A percentile compares a stretch with the other conserved stretches of the same genome.
These are phyloP conservation scores for Allacma fusca DNA, from an alignment of 2,888 invertebrate species.

Conservation along the genomic window DNA sequence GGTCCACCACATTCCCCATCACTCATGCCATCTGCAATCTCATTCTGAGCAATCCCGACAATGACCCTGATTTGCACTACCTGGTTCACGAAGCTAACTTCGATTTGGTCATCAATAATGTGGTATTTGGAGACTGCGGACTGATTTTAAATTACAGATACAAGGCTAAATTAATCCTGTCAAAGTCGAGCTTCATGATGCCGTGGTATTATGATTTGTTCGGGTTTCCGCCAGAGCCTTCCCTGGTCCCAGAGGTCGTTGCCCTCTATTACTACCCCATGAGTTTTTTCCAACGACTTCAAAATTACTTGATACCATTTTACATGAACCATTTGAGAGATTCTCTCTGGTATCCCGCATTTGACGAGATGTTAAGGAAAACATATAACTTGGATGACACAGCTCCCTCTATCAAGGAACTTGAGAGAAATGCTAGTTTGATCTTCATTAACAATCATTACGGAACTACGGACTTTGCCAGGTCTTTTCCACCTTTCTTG, in stretches of 20 bases:
- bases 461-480: conserved; percentile 14
- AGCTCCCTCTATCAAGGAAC: conserved; percentile 2
- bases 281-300: conserved; percentile 15
- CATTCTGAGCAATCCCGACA: neutral
- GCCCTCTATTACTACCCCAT: conserved; percentile 10
- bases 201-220: conserved; percentile 22
- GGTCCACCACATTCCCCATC: neutral
- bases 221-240: conserved; percentile 23
- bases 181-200: conserved; percentile 25
- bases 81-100: conserved; percentile 31
- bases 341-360: neutral
- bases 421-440: conserved; percentile 32
- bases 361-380: neutral
- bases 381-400: neutral
- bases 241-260: conserved; percentile 26
- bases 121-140: conserved; percentile 34
- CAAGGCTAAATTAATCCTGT: conserved; percentile 26
- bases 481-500: conserved; percentile 28
- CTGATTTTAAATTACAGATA: conserved; percentile 22
- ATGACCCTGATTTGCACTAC: conserved; percentile 29
- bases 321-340: neutral
- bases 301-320: conserved; percentile 3
- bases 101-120: conserved; percentile 34
- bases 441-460: conserved; percentile 37
- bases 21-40: conserved; percentile 7